Evolutionary conservation across 2,113 vertebrate genomes (phyloP).

Genomic region (Notechis scutatus): DNA sequence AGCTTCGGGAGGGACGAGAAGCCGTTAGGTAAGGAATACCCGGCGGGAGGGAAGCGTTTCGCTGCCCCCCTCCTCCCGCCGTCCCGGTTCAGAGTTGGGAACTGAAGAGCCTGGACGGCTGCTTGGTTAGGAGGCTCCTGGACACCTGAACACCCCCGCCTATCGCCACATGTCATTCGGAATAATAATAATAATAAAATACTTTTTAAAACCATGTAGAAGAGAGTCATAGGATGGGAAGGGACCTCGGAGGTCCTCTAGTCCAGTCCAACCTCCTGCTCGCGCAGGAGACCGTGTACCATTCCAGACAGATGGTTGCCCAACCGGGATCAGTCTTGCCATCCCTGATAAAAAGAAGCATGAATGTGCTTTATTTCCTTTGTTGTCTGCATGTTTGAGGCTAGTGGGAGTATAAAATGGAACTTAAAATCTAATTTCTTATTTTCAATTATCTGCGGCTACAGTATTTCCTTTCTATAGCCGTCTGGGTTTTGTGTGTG

Average conservation of each 20-base stretch:
- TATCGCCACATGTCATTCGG: background rate
- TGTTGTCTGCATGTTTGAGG: background rate
- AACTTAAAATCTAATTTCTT: background rate
- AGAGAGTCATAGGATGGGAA: background rate
- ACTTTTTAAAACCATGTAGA: background rate
- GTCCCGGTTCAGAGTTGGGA: background rate
- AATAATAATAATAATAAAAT: no score
- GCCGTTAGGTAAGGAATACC: background rate
- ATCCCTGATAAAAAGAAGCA: no score
- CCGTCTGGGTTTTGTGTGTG: background rate
- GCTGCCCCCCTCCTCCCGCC: no score
- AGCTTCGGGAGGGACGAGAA: no score
- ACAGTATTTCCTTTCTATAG: background rate
- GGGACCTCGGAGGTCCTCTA: no score
- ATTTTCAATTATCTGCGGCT: background rate
- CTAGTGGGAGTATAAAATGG: background rate
- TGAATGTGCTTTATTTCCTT: background rate
- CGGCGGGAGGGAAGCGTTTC: background rate
- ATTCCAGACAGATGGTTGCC: no score
- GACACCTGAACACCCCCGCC: background rate
- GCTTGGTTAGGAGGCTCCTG: background rate
- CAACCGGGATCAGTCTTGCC: no score
- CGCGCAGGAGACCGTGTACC: no score
- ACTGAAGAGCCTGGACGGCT: background rate
- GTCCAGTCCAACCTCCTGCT: no score